These are phyloP conservation scores for Herminia tarsipennalis DNA, from an alignment of 2,888 invertebrate genomes.

Conservation along the genomic window DNA sequence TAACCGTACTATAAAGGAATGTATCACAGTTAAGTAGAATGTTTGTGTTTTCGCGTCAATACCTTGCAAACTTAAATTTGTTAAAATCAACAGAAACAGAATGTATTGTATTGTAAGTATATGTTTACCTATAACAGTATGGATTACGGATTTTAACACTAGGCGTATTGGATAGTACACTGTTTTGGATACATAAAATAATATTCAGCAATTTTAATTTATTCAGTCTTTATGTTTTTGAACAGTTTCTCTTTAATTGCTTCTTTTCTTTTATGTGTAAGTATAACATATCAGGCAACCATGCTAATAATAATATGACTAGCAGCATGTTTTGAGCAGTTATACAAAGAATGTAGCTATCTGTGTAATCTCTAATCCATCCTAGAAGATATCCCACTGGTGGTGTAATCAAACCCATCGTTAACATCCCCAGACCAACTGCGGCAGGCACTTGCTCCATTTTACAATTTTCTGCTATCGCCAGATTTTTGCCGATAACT, in stretches of 20 bases:
- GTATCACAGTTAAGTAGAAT: no score
- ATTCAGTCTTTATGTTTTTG: constrained; percentile 46
- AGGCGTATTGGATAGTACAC: no score
- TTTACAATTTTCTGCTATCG: constrained; percentile 88
- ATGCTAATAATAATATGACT: constrained; percentile 81
- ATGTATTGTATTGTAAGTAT: no score
- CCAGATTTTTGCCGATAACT: constrained; percentile 90
- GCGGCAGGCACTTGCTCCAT: constrained; percentile 87
- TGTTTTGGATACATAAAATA: no score
- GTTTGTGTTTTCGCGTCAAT: no score
- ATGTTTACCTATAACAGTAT: no score
- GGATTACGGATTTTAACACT: no score
- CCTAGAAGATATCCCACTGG: constrained; percentile 88
- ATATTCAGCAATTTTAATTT: no score
- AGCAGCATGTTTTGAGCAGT: constrained; percentile 87
- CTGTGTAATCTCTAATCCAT: constrained; percentile 88
- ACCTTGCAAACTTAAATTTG: no score
- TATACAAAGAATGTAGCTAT: constrained; percentile 87
- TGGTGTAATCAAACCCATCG: constrained; percentile 89
- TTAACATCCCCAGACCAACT: constrained; percentile 90
- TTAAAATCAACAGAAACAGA: no score
- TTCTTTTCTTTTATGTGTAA: constrained; percentile 63
- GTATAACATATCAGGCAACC: constrained; percentile 86
- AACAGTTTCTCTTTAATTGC: constrained; percentile 46
- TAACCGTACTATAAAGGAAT: no score